Base-by-base conservation (phyloP, 1,140 invertebrate genomes). In the Leptopilina boulardi region DNA sequence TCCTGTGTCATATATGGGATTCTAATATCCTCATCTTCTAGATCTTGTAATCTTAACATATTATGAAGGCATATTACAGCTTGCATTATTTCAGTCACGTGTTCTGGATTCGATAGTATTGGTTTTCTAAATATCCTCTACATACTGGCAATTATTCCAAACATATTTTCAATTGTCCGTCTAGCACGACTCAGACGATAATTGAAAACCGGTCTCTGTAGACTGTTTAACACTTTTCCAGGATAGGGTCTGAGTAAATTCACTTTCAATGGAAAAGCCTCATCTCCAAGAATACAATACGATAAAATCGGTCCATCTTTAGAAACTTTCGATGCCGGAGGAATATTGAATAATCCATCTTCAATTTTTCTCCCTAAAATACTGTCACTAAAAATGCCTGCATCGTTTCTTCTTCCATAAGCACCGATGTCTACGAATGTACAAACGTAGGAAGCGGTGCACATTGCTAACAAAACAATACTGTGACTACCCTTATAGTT, bases 131-230 rank as follows among this genome's bases (percentile, higher is more conserved):
- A 88, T 72, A 92, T 85, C 66, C 87, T 78, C 88, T 87, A 91
- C 78, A 88, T 89, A 73, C 84, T 83, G 21, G 84, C 81, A 26
- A 92, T 73, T 42, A 92, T 88, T 15, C 88, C 91, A 85, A 91
- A 91, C 3, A 87, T 75, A 80, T 89, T 89, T 85, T 91, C 91
- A 13, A 91, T 84, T 70, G 81, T 81, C 59, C 87, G 66, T 83
- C 88, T 81, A 19, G 89, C 91, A 81, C 89, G 81, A 76, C 82
- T 87, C 23, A 91, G 80, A 80, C 89, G 85, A 79, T 89, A 89
- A 80, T 89, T 88, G 73, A 87, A 90, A 72, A 89, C 82, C 74
- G 82, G 70, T 80, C 90, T 72, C 80, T 80, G 72, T 82, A 41
- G 51, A 5, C 79, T 73, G 76, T 86, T 44, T 19, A 54, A 44